Conservation (phyloP, 2,113 vertebrate genomes). For the Saccopteryx bilineata region DNA sequence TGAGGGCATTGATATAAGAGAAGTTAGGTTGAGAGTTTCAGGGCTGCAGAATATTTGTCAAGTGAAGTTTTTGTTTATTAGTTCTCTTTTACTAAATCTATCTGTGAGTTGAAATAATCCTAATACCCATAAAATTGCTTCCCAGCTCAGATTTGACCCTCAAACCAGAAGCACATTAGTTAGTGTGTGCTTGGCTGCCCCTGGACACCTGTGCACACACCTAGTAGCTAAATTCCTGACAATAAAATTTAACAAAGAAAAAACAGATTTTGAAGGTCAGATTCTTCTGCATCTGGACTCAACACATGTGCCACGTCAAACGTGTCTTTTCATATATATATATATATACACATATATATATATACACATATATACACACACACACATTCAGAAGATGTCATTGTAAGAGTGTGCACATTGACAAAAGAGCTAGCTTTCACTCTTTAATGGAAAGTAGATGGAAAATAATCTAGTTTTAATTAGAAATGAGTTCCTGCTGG, state of each 20-base stretch:
- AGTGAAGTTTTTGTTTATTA: neutral
- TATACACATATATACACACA: too few relatives aligned
- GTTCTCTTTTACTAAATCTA: slow-evolving; percentile 17
- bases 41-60: neutral
- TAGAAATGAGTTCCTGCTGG: slow-evolving; percentile 59
- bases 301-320: neutral
- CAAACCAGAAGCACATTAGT: neutral
- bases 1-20: neutral
- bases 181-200: neutral
- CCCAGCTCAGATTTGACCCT: neutral
- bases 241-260: neutral
- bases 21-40: neutral
- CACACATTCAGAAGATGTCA: neutral
- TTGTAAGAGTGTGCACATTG: slow-evolving; percentile 18
- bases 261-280: neutral
- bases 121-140: neutral
- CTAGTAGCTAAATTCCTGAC: neutral
- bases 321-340: neutral
- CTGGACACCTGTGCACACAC: accelerated
- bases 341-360: too few relatives aligned
- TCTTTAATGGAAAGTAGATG: slow-evolving; percentile 4
- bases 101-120: slow-evolving; percentile 4
- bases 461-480: slow-evolving; percentile 67
- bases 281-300: slow-evolving; percentile 17
- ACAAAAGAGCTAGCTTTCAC: slow-evolving; percentile 20